Percentiles rank a stretch among this genome's conserved stretches.
Conservation (phyloP, 1,140 invertebrate genomes). For the Meloidogyne chitwoodi region DNA sequence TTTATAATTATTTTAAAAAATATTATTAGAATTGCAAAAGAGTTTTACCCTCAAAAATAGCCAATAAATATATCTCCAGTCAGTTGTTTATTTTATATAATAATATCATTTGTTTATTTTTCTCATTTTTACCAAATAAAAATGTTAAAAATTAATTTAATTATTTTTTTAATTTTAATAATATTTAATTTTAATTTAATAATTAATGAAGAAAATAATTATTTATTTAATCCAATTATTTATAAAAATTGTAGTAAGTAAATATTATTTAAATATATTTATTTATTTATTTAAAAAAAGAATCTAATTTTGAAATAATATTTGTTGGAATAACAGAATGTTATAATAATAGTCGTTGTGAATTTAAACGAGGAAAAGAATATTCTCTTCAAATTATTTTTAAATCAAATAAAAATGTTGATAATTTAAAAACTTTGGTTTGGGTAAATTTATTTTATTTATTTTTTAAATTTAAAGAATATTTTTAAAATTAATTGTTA, state of each 20-base stretch:
- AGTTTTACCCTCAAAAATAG: too few species aligned
- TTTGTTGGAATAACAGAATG: conserved; percentile 13
- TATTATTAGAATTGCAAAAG: too few species aligned
- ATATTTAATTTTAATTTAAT: too few species aligned
- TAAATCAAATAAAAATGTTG: not conserved
- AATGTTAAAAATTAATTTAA: too few species aligned
- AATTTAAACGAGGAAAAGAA: conserved; percentile 5
- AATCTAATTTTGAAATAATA: conserved; percentile 18
- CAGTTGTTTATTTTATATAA: too few species aligned
- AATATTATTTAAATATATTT: conserved; percentile 9
- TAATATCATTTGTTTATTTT: too few species aligned
- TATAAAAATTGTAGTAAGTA: conserved; percentile 38
- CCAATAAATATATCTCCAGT: too few species aligned
- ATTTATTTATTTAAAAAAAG: not conserved
- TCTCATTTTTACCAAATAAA: too few species aligned
- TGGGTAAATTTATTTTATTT: not conserved
- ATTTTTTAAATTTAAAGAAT: not conserved
- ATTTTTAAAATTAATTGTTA: not conserved
- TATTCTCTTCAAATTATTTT: conserved; percentile 14
- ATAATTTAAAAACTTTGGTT: conserved; percentile 2
- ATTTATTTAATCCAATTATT: conserved; percentile 22
- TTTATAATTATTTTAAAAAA: too few species aligned
- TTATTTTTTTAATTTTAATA: too few species aligned
- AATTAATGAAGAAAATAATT: not conserved
- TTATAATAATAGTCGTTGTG: not conserved